phyloP scores from a whole-genome alignment of 2,113 vertebrate species.

The Datnioides undecimradiatus region DNA sequence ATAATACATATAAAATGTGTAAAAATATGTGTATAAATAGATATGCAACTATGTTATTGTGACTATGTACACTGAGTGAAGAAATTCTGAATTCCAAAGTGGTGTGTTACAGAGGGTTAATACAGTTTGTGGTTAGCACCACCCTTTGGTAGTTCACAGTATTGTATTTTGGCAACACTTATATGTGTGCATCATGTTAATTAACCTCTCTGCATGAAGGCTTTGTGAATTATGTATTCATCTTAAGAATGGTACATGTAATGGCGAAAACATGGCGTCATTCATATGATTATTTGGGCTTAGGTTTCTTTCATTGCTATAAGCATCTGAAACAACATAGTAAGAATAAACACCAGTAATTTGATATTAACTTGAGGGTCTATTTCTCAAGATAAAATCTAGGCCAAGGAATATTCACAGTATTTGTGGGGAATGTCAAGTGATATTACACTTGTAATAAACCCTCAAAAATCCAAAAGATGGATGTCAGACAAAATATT shows the following conservation, averaged over 20 bases:
- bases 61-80: conserved; percentile 1
- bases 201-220: conserved; percentile 48
- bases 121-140: conserved; percentile 77
- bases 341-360: background rate
- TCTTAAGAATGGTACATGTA: conserved; percentile 27
- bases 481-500: conserved; percentile 76
- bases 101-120: conserved; percentile 11
- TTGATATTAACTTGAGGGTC: conserved; percentile 2
- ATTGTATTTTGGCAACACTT: conserved; percentile 40
- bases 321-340: conserved; percentile 15
- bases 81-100: conserved; percentile 24
- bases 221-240: conserved; percentile 41
- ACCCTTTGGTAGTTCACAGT: conserved; percentile 72
- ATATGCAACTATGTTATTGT: conserved; percentile 23
- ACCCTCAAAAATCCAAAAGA: conserved; percentile 67
- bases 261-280: conserved; percentile 23
- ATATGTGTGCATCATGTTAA: conserved; percentile 55
- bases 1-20: conserved; percentile 1
- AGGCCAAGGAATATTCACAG: background rate
- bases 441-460: conserved; percentile 9
- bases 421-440: conserved; percentile 19
- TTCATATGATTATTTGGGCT: conserved; percentile 34
- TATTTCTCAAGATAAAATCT: background rate
- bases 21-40: background rate
- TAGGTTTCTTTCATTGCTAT: background rate